These are phyloP conservation scores for Vollenhovia emeryi DNA, from an alignment of 1,140 invertebrate genomes.

Conservation along the genomic window DNA sequence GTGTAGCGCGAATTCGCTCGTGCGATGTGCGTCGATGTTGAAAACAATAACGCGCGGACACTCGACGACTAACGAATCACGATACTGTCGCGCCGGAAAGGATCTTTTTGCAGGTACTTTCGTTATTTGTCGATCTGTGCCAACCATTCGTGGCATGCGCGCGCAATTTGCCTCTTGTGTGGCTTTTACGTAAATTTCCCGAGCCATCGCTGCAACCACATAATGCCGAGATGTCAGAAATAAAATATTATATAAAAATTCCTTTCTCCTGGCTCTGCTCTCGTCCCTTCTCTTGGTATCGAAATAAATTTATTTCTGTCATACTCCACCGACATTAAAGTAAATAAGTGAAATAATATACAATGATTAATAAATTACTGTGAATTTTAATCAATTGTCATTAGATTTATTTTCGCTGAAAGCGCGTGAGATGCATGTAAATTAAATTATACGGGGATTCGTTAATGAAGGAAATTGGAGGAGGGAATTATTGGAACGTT, in stretches of 20 bases:
- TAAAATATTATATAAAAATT: not conserved
- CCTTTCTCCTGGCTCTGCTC: not conserved
- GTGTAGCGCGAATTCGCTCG: conserved; percentile 10
- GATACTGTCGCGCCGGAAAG: not conserved
- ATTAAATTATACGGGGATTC: conserved; percentile 18
- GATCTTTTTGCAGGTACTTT: not conserved
- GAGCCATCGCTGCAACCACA: not conserved
- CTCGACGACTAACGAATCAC: conserved; percentile 1
- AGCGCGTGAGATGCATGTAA: not conserved
- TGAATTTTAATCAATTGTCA: conserved; percentile 13
- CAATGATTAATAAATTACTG: conserved; percentile 19
- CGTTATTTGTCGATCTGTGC: not conserved
- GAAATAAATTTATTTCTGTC: conserved; percentile 11
- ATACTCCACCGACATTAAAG: not conserved
- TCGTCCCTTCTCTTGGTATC: not conserved
- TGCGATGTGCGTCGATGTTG: not conserved
- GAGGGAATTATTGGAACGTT: conserved; percentile 6
- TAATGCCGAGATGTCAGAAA: not conserved
- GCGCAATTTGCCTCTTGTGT: not conserved
- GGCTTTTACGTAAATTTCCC: not conserved
- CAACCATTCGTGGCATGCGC: not conserved
- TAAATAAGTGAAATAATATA: not conserved
- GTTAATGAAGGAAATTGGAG: conserved; percentile 22
- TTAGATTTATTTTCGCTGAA: conserved; percentile 1
- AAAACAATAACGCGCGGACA: conserved; percentile 26